phyloP scores from a whole-genome alignment of 2,113 vertebrate genomes.

The Spheniscus mendiculus region DNA sequence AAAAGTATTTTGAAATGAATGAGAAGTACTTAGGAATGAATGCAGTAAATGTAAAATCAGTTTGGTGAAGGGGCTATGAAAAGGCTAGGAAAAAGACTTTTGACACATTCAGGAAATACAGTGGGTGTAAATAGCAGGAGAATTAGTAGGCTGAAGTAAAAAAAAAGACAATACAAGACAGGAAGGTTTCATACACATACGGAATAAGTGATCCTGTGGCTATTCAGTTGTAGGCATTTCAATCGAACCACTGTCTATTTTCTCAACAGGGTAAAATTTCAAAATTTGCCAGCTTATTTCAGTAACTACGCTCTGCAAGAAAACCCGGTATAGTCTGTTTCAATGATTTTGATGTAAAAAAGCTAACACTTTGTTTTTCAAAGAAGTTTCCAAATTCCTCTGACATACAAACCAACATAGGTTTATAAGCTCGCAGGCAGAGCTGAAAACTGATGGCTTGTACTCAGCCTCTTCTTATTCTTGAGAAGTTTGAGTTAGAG shows the following conservation, averaged over 20 bases:
- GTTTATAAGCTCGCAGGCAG: not conserved
- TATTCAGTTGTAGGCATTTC: not conserved
- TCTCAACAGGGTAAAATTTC: not conserved
- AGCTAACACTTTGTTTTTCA: not conserved
- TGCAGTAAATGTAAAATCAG: not conserved
- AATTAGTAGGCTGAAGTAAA: not conserved
- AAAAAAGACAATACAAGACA: not conserved
- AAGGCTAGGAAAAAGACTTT: not conserved
- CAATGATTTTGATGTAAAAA: not conserved
- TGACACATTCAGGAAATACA: not conserved
- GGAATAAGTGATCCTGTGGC: not conserved
- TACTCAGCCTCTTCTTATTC: not conserved
- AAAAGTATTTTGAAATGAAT: not conserved
- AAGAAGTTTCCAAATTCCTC: not conserved
- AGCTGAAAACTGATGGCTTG: not conserved
- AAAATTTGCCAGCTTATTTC: not conserved
- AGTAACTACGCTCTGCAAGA: not conserved
- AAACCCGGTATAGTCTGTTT: not conserved
- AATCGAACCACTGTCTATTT: fast-evolving
- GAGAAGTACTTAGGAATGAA: not conserved
- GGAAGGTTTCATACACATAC: not conserved
- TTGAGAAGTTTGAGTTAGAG: not conserved
- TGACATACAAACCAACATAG: not conserved
- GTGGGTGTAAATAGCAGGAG: not conserved
- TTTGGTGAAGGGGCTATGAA: not conserved